Conservation (phyloP, 2,113 vertebrate species). For the Hystrix brachyura region DNA sequence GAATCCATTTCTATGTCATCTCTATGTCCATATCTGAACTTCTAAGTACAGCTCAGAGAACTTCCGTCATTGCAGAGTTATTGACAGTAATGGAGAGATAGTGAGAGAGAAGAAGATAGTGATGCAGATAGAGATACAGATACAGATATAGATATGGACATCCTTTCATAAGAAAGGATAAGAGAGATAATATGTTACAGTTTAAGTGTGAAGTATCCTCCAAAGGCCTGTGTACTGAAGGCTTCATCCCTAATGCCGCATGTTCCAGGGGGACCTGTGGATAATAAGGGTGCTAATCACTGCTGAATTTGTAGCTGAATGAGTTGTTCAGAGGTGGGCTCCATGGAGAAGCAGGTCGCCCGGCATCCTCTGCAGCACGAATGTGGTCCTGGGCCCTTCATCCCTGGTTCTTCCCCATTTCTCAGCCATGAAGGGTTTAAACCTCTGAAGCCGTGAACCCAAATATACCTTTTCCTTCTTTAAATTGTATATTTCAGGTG, state of each 20-base stretch:
- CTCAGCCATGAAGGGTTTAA: background rate
- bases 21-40: background rate
- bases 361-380: background rate
- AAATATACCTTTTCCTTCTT: background rate
- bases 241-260: background rate
- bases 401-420: background rate
- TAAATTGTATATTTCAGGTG: background rate
- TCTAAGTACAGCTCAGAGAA: conserved; percentile 25
- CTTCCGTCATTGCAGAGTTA: background rate
- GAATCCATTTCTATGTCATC: conserved; percentile 25
- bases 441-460: background rate
- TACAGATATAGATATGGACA: background rate
- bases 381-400: background rate
- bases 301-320: background rate
- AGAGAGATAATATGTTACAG: background rate
- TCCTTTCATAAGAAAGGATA: background rate
- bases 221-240: background rate
- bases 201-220: background rate
- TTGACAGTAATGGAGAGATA: too few species aligned
- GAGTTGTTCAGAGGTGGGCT: background rate
- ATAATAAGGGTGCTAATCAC: background rate
- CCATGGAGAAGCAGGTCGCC: background rate
- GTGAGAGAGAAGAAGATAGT: background rate
- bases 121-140: background rate
- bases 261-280: background rate